Evolutionary conservation across 1,140 invertebrate genomes (phyloP), one percentile per base, ranked within the genome.

Genomic region (Calycopis cecrops): DNA sequence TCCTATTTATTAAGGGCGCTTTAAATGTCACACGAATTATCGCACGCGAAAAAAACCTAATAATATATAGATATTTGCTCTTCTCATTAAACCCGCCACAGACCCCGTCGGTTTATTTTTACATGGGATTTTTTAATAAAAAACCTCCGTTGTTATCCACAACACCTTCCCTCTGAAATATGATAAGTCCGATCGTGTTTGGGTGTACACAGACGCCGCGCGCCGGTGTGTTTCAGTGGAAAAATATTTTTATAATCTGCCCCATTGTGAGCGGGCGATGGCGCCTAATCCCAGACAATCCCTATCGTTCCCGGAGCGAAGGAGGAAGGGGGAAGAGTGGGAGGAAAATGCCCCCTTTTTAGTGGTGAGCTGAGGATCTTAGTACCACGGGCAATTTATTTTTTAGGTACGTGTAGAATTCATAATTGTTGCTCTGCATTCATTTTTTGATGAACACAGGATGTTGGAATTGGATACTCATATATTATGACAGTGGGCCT

Each of bases 321-420:
- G 21, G 21, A 28, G 21, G 6, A 28, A 28, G 21, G 21, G 21
- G 2, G 21, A 6, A 28, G 6, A 28, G 21, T 3, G 21, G 21
- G 21, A 28, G 21, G 21, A 28, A 28, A 67, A 67, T 70, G 62
- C 64, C 56, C 55, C 54, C 57, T 35, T 59, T 50, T 54, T 57
- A 38, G 34, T 50, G 64, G 52, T 40, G 61, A 62, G 61, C 57
- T 63, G 50, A 62, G 67, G 67, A 73, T 73, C 65, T 70, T 55
- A 73, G 53, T 49, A 61, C 59, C 57, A 42, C 53, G 49, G 53
- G 58, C 63, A 60, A 65, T 69, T 57, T 71, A 69, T 69, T 62
- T 66, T 67, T 61, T 62, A 66, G 55, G 59, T 60, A 60, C 58
- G 54, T 60, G 58, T 59, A 59, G 59, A 35, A 38, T 38, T 55